These are phyloP conservation scores for Deroptyus accipitrinus DNA, from an alignment of 2,113 vertebrate species.

Conservation along the genomic window DNA sequence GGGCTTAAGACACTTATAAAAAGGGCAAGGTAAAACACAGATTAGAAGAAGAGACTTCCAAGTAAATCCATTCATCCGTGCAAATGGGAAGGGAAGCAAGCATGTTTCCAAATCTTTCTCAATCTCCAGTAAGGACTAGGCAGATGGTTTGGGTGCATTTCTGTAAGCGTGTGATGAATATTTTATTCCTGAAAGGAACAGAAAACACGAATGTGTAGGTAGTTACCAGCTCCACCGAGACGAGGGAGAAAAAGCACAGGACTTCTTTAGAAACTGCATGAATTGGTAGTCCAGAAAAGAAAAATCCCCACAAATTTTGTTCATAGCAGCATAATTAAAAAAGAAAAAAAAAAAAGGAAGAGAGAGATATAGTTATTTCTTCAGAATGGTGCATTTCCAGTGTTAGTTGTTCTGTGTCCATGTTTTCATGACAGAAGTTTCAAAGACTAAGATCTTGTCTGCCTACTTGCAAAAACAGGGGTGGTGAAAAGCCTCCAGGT, in stretches of 20 bases:
- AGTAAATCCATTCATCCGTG: not conserved
- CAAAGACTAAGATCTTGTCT: not conserved
- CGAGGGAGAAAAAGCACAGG: not conserved
- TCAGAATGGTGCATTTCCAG: not conserved
- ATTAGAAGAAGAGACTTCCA: not conserved
- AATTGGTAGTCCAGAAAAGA: not conserved
- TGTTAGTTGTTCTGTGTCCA: not conserved
- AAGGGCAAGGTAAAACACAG: not conserved
- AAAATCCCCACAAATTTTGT: not conserved
- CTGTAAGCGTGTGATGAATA: constrained; percentile 17
- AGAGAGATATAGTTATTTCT: not conserved
- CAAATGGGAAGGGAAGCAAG: not conserved
- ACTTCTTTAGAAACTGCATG: not conserved
- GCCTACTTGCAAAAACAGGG: not conserved
- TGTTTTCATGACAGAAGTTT: no score
- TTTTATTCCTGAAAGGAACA: constrained; percentile 11
- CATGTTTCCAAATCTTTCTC: constrained; percentile 9
- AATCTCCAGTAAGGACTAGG: not conserved
- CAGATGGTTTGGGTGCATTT: constrained; percentile 20
- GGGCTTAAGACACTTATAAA: not conserved
- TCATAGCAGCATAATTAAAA: not conserved
- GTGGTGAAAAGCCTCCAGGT: not conserved
- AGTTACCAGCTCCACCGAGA: not conserved
- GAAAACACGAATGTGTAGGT: not conserved
- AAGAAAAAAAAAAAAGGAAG: not conserved